A percentile compares a stretch with the other conserved stretches of the same genome.
Evolutionary conservation across 2,888 invertebrate species (phyloP).

Genomic region (Lymantria monacha): DNA sequence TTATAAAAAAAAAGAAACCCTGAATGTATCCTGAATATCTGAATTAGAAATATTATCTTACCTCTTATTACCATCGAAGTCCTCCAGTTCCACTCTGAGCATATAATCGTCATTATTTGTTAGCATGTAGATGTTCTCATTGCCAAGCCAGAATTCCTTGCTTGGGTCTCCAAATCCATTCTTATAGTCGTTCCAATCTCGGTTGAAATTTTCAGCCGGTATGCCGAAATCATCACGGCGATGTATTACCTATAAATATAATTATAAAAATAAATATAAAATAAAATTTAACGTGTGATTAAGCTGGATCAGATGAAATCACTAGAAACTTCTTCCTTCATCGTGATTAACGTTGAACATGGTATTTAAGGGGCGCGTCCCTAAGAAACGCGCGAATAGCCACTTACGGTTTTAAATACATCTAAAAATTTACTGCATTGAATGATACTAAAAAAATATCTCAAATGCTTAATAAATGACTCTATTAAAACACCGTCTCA

Average conservation of each 20-base stretch:
- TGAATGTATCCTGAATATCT: too few species aligned
- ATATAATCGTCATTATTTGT: constrained; percentile 96
- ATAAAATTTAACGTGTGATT: background rate
- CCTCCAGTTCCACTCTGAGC: constrained; percentile 93
- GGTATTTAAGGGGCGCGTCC: too few species aligned
- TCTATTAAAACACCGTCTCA: too few species aligned
- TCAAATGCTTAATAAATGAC: too few species aligned
- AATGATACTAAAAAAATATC: too few species aligned
- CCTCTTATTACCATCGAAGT: constrained; percentile 96
- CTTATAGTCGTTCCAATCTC: constrained; percentile 96
- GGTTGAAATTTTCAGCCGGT: constrained; percentile 94
- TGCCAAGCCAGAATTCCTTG: constrained; percentile 96
- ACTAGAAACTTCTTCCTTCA: too few species aligned
- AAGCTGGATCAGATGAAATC: background rate
- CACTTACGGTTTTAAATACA: too few species aligned
- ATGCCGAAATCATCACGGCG: constrained; percentile 93
- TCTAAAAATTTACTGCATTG: too few species aligned
- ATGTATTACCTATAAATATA: constrained; percentile 88
- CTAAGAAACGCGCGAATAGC: too few species aligned
- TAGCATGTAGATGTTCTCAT: constrained; percentile 96
- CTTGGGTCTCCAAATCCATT: constrained; percentile 95
- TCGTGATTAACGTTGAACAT: too few species aligned
- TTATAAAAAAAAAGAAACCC: too few species aligned
- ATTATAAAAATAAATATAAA: background rate
- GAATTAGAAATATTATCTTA: constrained; percentile 50